Evolutionary conservation across 2,888 invertebrate species (phyloP), one percentile per base, ranked within the genome.

Genomic region (Barypeithes pellucidus): DNA sequence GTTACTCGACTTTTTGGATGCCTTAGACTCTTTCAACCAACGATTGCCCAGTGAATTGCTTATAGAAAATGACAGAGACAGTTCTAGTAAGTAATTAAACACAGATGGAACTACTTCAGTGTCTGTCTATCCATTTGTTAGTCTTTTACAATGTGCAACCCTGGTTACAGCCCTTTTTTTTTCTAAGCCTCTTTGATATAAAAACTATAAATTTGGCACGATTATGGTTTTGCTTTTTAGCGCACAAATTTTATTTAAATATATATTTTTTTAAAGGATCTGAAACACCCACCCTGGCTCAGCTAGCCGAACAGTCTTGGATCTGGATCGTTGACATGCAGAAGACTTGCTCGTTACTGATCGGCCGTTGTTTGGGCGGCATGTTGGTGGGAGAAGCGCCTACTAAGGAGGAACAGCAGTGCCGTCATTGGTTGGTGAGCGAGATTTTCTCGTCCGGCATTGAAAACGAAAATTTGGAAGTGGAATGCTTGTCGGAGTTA

Each of bases 251-350:
- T 60, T 43, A 59, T 45, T 68, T 65, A 43, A 61, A 65, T 45
- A 72, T 33, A 12, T 39, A 43, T 72, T 76, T 43, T 75, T 67
- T 76, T 80, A 71, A 67, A 84, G 88, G 88, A 76, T 86, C 86
- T 2, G 87, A 87, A 80, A 88, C 88, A 0, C 88, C 88, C 7
- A 88, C 88, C 3, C 82, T 87, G 18, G 81, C 84, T 8, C 87
- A 88, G 75, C 77, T 87, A 20, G 85, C 87, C 1, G 86, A 86
- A 67, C 86, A 85, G 75, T 86, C 84, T 39, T 89, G 88, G 88
- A 83, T 87, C 62, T 91, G 91, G 90, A 85, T 90, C 73, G 83
- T 90, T 33, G 91, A 91, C 81, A 82, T 90, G 79, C 90, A 91
- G 81, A 85, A 89, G 76, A 88, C 89, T 0, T 89, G 89, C 80